These are phyloP conservation scores for Limonius californicus DNA, from an alignment of 1,140 invertebrate genomes.

Conservation along the genomic window DNA sequence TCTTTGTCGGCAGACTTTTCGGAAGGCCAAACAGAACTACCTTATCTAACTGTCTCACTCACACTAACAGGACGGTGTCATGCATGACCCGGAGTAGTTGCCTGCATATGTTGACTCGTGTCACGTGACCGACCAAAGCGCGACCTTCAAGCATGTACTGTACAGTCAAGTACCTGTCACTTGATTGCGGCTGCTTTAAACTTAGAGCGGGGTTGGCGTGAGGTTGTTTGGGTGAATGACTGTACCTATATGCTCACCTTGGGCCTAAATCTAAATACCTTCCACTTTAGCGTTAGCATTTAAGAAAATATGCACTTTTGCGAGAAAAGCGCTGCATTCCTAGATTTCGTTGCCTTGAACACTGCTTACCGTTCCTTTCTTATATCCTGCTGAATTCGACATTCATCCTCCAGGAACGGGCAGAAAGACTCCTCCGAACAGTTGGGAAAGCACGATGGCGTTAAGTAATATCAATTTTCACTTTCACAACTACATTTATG, in stretches of 20 bases:
- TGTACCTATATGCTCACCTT: constrained; percentile 30
- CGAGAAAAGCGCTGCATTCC: not conserved
- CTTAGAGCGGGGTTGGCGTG: constrained; percentile 1
- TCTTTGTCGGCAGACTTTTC: constrained; percentile 9
- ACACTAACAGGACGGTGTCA: constrained; percentile 2
- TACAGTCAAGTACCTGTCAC: constrained; percentile 29
- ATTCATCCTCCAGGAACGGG: not conserved
- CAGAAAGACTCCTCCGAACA: not conserved
- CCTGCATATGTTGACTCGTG: constrained; percentile 5
- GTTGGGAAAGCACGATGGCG: not conserved
- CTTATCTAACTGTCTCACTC: not conserved
- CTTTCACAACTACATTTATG: constrained; percentile 37
- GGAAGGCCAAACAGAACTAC: constrained; percentile 8
- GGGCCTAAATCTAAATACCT: constrained; percentile 34
- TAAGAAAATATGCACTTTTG: not conserved
- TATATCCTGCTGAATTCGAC: not conserved
- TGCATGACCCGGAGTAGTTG: not conserved
- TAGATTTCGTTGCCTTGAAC: constrained; percentile 21
- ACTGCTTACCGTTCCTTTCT: constrained; percentile 21
- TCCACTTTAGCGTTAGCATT: constrained; percentile 4
- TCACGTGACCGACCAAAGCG: constrained; percentile 24
- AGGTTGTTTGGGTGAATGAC: constrained; percentile 13
- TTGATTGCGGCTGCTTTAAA: constrained; percentile 16
- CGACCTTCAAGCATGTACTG: constrained; percentile 27
- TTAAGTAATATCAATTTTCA: constrained; percentile 33